Evolutionary conservation across 2,888 invertebrate genomes (phyloP).

Genomic region (Lochmaea crataegi): DNA sequence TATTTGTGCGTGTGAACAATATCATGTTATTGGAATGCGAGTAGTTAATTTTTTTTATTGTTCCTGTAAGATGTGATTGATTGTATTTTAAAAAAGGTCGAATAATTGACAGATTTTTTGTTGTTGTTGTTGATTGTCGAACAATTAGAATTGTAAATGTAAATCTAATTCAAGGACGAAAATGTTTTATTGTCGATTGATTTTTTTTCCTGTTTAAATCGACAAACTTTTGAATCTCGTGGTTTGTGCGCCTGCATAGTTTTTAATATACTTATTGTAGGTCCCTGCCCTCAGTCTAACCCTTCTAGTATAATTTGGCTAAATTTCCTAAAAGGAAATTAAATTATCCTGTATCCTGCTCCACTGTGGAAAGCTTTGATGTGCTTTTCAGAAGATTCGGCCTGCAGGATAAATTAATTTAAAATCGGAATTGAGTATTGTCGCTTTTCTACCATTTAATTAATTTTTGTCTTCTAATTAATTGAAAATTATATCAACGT

Average conservation of each 20-base stretch:
- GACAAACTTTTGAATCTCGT: background rate
- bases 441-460: background rate
- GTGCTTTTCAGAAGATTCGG: conserved; percentile 16
- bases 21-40: background rate
- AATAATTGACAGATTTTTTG: background rate
- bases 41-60: background rate
- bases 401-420: conserved; percentile 11
- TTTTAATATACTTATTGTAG: conserved; percentile 7
- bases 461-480: conserved; percentile 7
- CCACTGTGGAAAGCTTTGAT: conserved; percentile 11
- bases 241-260: background rate
- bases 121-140: background rate
- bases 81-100: background rate
- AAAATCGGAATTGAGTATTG: conserved; percentile 3
- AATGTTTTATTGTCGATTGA: background rate
- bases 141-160: background rate
- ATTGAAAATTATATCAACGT: background rate
- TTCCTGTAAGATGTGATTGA: background rate
- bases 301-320: background rate
- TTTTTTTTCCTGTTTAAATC: background rate
- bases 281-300: background rate
- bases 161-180: background rate
- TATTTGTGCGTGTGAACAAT: background rate
- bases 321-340: conserved; percentile 13
- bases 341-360: background rate